A percentile compares a stretch with the other conserved stretches of the same genome.
Evolutionary conservation across 1,140 invertebrate genomes (phyloP).

Genomic region (Scaptomyza hsui): DNA sequence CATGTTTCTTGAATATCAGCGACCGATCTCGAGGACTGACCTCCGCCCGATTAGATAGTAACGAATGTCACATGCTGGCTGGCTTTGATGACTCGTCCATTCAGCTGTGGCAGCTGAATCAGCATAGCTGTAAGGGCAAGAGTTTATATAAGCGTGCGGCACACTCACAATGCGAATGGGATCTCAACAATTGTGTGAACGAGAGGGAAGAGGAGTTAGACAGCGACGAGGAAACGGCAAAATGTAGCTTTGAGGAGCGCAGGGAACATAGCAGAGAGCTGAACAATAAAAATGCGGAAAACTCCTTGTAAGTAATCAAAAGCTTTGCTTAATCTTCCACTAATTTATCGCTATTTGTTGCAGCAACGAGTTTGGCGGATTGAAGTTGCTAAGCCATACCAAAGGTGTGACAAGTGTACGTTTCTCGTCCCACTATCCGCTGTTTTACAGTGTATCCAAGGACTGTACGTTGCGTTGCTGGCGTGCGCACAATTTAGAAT

Average conservation of each 20-base stretch:
- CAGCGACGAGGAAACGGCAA: constrained; percentile 14
- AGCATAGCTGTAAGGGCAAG: constrained; percentile 65
- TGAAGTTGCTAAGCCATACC: constrained; percentile 89
- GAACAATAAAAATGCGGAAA: constrained; percentile 65
- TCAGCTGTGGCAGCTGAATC: constrained; percentile 80
- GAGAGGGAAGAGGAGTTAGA: constrained; percentile 59
- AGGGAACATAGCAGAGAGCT: constrained; percentile 39
- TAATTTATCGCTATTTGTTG: neutral
- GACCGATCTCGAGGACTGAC: constrained; percentile 69
- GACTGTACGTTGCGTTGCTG: constrained; percentile 91
- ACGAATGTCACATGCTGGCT: constrained; percentile 76
- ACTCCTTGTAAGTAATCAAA: constrained; percentile 66
- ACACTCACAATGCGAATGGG: constrained; percentile 71
- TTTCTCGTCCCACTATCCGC: constrained; percentile 86
- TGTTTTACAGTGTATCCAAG: constrained; percentile 90
- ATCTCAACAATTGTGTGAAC: constrained; percentile 64
- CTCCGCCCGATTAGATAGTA: constrained; percentile 60
- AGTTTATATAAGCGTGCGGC: constrained; percentile 63
- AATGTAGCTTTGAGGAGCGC: constrained; percentile 42
- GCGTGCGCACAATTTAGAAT: constrained; percentile 88
- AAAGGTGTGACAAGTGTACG: constrained; percentile 90
- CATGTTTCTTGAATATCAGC: constrained; percentile 66
- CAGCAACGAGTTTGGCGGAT: constrained; percentile 85
- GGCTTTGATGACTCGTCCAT: constrained; percentile 78
- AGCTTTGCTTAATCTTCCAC: neutral